These are phyloP conservation scores for Poecilobothrus nobilitatus DNA, from an alignment of 2,888 invertebrate genomes.

Conservation along the genomic window DNA sequence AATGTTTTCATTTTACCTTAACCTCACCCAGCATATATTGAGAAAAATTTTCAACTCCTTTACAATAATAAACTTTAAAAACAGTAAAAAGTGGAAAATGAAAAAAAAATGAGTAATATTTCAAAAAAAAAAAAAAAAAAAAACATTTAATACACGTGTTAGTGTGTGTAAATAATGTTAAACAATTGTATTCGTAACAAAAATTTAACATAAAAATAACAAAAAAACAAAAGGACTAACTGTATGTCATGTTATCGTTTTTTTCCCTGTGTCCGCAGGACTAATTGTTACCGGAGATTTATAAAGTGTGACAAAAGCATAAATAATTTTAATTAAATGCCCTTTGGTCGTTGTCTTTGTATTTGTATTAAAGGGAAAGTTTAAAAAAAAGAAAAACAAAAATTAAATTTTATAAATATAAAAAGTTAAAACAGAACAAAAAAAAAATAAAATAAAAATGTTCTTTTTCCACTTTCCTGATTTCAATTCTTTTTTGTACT, in stretches of 20 bases:
- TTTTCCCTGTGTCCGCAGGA: slow-evolving; percentile 21
- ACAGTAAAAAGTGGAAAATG: neutral
- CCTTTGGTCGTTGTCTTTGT: slow-evolving; percentile 23
- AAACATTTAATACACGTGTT: no score
- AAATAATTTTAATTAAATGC: slow-evolving; percentile 30
- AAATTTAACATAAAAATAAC: neutral
- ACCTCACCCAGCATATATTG: neutral
- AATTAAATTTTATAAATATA: neutral
- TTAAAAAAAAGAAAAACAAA: neutral
- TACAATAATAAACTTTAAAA: neutral
- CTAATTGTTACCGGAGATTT: slow-evolving; percentile 27
- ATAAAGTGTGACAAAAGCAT: slow-evolving; percentile 29
- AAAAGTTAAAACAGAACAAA: neutral
- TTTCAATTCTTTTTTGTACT: neutral
- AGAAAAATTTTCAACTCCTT: neutral
- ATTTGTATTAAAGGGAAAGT: neutral
- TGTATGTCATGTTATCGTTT: neutral
- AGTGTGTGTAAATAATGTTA: neutral
- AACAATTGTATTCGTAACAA: neutral
- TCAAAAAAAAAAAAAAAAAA: no score
- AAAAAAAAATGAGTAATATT: neutral
- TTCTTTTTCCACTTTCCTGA: neutral
- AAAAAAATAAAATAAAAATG: neutral
- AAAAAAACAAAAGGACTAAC: neutral
- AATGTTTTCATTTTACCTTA: neutral